These are phyloP conservation scores for Chirona hameri DNA, from an alignment of 2,888 invertebrate species.

Conservation along the genomic window DNA sequence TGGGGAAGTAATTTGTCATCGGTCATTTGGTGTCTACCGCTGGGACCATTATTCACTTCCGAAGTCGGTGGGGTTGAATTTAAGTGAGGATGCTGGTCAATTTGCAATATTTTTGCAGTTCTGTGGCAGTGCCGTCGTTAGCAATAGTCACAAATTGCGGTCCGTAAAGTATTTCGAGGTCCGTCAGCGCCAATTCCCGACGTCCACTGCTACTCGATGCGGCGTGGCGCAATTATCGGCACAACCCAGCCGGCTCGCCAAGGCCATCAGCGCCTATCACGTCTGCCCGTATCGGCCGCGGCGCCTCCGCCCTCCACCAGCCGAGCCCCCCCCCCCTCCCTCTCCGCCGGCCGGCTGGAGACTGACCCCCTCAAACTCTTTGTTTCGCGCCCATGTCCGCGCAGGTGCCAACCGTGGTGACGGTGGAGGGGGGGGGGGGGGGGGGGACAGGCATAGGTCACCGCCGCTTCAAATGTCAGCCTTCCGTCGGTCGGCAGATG, in stretches of 20 bases:
- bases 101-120: too few species aligned
- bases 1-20: too few species aligned
- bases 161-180: too few species aligned
- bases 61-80: too few species aligned
- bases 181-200: too few species aligned
- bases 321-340: background rate
- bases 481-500: background rate
- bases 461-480: background rate
- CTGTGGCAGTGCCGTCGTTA: too few species aligned
- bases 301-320: background rate
- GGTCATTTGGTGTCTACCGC: too few species aligned
- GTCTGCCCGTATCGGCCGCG: background rate
- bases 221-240: background rate
- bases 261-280: background rate
- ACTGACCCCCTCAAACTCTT: background rate
- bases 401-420: background rate
- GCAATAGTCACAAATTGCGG: too few species aligned
- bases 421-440: background rate
- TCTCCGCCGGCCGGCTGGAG: background rate
- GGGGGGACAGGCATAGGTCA: background rate
- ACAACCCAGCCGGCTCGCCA: background rate
- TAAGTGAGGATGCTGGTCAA: too few species aligned
- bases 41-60: too few species aligned
- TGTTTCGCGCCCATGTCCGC: background rate
- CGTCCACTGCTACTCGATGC: background rate